These are phyloP conservation scores for Steinernema khuongi DNA, from an alignment of 1,140 invertebrate genomes.

Conservation along the genomic window DNA sequence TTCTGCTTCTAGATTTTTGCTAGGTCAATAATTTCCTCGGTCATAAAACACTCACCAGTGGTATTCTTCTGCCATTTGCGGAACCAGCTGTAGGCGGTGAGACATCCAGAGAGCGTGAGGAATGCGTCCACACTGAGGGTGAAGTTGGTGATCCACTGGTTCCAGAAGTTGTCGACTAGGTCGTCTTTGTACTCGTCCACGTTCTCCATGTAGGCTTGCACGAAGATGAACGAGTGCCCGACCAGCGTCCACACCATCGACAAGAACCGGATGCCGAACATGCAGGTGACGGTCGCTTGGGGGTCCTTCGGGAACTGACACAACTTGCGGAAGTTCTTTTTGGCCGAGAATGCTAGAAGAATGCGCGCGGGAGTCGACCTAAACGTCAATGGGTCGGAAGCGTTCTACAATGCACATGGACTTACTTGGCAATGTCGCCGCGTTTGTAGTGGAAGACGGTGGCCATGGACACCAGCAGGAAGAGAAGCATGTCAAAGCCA, in stretches of 20 bases:
- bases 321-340: conserved; percentile 51
- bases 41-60: conserved; percentile 38
- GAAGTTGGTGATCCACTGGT: conserved; percentile 59
- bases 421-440: conserved; percentile 46
- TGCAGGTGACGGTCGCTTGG: conserved; percentile 55
- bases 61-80: conserved; percentile 57
- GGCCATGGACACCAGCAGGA: conserved; percentile 47
- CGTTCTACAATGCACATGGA: neutral
- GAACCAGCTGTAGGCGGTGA: conserved; percentile 57
- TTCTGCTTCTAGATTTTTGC: conserved; percentile 43
- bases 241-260: conserved; percentile 57
- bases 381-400: conserved; percentile 19
- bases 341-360: conserved; percentile 52
- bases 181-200: conserved; percentile 57
- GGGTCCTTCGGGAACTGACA: conserved; percentile 56
- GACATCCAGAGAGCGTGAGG: conserved; percentile 46
- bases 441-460: conserved; percentile 49
- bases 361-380: conserved; percentile 48
- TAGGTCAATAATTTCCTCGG: conserved; percentile 19
- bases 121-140: conserved; percentile 54
- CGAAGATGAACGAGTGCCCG: conserved; percentile 58
- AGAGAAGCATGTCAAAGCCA: conserved; percentile 48
- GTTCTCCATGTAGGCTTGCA: conserved; percentile 56
- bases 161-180: conserved; percentile 56
- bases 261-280: conserved; percentile 55